These are phyloP conservation scores for Eumaeus atala DNA, from an alignment of 1,140 invertebrate genomes.

Conservation along the genomic window DNA sequence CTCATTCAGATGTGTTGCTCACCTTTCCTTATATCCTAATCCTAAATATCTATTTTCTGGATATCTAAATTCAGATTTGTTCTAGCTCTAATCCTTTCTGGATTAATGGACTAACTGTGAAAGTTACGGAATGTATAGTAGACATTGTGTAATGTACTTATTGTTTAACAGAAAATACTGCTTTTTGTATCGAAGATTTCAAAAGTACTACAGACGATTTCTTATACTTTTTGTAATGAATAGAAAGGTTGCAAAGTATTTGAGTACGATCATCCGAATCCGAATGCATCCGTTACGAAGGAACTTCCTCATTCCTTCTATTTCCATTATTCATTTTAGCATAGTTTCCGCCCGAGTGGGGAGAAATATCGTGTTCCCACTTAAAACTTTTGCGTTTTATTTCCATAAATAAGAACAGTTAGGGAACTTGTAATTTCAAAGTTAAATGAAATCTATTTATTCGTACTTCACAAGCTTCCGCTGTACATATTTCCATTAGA, in stretches of 20 bases:
- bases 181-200: too few relatives aligned
- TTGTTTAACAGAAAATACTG: too few relatives aligned
- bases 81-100: too few relatives aligned
- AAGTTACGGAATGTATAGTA: too few relatives aligned
- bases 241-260: neutral
- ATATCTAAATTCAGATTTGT: too few relatives aligned
- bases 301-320: conserved; percentile 14
- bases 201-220: too few relatives aligned
- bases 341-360: conserved; percentile 12
- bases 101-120: too few relatives aligned
- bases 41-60: too few relatives aligned
- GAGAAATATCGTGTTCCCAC: conserved; percentile 18
- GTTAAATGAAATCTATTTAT: conserved; percentile 14
- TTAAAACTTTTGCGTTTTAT: conserved; percentile 17
- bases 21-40: too few relatives aligned
- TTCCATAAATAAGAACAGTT: conserved; percentile 16
- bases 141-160: too few relatives aligned
- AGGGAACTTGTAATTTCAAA: conserved; percentile 15
- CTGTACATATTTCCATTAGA: neutral
- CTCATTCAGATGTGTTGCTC: too few relatives aligned
- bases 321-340: conserved; percentile 11
- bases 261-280: conserved; percentile 1
- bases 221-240: too few relatives aligned
- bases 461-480: neutral
- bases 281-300: conserved; percentile 7